Base-by-base conservation (phyloP, 2,113 vertebrate species). In the Cinclus mexicanus region DNA sequence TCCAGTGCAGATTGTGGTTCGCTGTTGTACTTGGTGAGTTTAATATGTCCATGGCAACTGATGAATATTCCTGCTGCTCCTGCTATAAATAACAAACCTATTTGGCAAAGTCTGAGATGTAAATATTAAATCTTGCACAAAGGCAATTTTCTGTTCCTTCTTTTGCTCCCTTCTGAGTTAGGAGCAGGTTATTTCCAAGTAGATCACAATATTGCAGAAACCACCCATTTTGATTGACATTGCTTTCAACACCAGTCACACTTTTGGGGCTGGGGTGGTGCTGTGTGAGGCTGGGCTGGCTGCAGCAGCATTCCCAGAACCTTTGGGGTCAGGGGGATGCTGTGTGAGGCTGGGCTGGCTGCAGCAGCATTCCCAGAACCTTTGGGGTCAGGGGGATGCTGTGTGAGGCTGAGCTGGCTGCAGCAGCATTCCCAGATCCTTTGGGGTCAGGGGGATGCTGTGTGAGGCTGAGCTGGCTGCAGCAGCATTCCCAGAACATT, bases 41-140 rank as follows among this genome's bases (percentile, higher is more conserved):
- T 95, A 75, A 61, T 5, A 96, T 31, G 87, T 85, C 94, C 95
- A 96, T 96, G 88, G 94, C 92, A 96, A 96, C 95, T 95, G 93
- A 94, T 95, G 92, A 95, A 91, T 86, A 96, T 95, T 95, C 75
- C 76, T 81, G 80, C 91, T 89, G 93, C 86, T 93, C 42, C 56
- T 71, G 86, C 92, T 92, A 94, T 93, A 97, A 96, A 97, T 96
- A 96, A 95, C 88, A 94, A 94, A 83, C 94, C 88, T 90, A 69
- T 90, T 92, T 93, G 92, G 92, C 90, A 81, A 92, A 90, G 76
- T 12, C 60, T 9, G 88, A 61, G 90, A 90, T 78, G 83, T 68
- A 93, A 86, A 97, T 78, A 96, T 89, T 92, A 94, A 94, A 92
- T 68, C 83, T 76, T 29, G 49, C 76, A 93, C 93, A 95, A 93